Percentiles rank a stretch among this genome's conserved stretches.
Evolutionary conservation across 2,797 vertebrate genomes (phyloP).

Genomic region (Premnoplex brunnescens): DNA sequence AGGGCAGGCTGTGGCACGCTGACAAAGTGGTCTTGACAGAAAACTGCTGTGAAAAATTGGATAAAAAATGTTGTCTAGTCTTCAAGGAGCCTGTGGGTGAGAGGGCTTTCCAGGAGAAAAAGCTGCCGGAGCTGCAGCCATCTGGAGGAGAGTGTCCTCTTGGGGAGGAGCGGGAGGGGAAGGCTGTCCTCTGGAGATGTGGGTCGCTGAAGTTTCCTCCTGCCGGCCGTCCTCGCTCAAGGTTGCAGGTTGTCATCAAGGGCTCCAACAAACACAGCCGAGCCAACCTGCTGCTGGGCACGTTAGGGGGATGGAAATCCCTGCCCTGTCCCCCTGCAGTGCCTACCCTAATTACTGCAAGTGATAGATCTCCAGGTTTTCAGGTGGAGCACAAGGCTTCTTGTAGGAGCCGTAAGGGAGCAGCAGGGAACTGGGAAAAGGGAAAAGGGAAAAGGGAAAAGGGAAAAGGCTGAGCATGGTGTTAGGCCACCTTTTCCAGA

Average conservation of each 20-base stretch:
- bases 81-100: not conserved
- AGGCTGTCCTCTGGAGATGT: not conserved
- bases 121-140: not conserved
- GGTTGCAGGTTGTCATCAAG: not conserved
- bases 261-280: not conserved
- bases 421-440: not conserved
- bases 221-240: not conserved
- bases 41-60: slow-evolving; percentile 32
- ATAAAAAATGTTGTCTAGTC: not conserved
- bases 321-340: not conserved
- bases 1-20: not conserved
- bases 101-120: slow-evolving; percentile 5
- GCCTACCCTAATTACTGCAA: not conserved
- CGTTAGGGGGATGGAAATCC: not conserved
- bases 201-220: not conserved
- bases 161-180: not conserved
- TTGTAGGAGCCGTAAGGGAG: not conserved
- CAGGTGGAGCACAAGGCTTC: not conserved
- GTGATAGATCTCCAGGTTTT: not conserved
- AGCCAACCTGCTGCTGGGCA: not conserved
- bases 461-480: not conserved
- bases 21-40: slow-evolving; percentile 35
- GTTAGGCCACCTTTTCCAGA: not conserved
- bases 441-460: not conserved
- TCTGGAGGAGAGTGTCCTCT: not conserved